Conservation (phyloP, 2,888 invertebrate species). For the Cyclophora punctaria region DNA sequence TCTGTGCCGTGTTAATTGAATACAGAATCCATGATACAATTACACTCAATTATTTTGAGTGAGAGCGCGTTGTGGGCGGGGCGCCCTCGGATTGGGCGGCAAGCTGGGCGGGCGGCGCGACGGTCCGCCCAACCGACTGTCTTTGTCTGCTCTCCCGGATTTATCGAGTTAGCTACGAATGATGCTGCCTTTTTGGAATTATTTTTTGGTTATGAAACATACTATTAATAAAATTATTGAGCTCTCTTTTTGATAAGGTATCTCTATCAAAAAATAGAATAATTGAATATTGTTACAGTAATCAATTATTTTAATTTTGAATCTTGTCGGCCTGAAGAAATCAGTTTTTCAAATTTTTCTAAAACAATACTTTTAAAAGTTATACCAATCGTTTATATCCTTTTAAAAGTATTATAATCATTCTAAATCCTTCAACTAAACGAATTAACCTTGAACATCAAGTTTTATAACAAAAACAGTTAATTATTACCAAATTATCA, state of each 20-base stretch:
- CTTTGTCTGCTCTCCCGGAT: conserved; percentile 26
- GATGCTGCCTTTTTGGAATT: too few species aligned
- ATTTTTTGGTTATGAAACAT: too few species aligned
- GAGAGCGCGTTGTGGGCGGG: conserved; percentile 52
- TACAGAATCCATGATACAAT: conserved; percentile 57
- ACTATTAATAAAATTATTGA: too few species aligned
- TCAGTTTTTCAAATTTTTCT: too few species aligned
- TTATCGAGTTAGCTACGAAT: conserved; percentile 6
- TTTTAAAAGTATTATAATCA: too few species aligned
- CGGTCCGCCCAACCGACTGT: conserved; percentile 48
- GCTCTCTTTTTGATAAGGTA: too few species aligned
- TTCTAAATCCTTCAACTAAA: too few species aligned
- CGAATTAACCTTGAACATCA: conserved; percentile 16
- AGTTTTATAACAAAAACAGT: background rate
- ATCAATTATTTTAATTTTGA: too few species aligned
- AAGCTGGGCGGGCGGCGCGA: conserved; percentile 41
- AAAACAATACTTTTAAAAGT: too few species aligned
- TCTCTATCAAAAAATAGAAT: background rate
- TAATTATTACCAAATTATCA: conserved; percentile 6
- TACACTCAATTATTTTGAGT: conserved; percentile 57
- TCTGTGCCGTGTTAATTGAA: conserved; percentile 49
- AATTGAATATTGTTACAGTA: too few species aligned
- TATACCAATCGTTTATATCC: too few species aligned
- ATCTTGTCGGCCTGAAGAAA: too few species aligned
- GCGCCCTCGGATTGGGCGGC: conserved; percentile 48